Percentiles rank a stretch among this genome's conserved stretches.
These are phyloP conservation scores for Ericerus pela DNA, from an alignment of 1,140 invertebrate species.

Conservation along the genomic window DNA sequence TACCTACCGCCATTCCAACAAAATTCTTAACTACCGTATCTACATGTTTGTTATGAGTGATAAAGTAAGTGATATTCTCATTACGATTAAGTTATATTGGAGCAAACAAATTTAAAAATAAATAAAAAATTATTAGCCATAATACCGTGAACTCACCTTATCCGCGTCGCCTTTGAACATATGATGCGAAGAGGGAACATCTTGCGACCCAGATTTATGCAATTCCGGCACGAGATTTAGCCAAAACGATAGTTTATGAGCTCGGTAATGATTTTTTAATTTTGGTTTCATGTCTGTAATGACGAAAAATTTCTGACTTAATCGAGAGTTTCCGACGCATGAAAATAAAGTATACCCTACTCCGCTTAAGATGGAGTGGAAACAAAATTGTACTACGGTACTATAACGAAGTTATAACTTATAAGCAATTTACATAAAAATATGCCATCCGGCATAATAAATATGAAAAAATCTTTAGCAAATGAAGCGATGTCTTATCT, in stretches of 20 bases:
- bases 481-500: too few relatives aligned
- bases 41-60: not conserved
- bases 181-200: constrained; percentile 71
- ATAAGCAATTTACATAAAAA: too few relatives aligned
- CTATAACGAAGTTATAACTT: too few relatives aligned
- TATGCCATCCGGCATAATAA: too few relatives aligned
- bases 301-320: too few relatives aligned
- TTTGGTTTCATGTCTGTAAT: too few relatives aligned
- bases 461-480: too few relatives aligned
- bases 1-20: not conserved
- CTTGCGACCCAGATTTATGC: constrained; percentile 73
- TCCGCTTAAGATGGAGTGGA: too few relatives aligned
- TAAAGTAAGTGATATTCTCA: not conserved
- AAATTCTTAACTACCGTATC: not conserved
- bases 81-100: not conserved
- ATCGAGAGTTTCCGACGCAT: too few relatives aligned
- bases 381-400: too few relatives aligned
- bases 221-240: constrained; percentile 85
- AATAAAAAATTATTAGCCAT: not conserved
- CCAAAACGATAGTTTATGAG: constrained; percentile 89
- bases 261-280: constrained; percentile 84
- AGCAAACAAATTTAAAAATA: not conserved
- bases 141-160: not conserved
- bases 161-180: constrained; percentile 48
- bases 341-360: too few relatives aligned